Conservation (phyloP, 1,140 invertebrate genomes). For the Vollenhovia emeryi region DNA sequence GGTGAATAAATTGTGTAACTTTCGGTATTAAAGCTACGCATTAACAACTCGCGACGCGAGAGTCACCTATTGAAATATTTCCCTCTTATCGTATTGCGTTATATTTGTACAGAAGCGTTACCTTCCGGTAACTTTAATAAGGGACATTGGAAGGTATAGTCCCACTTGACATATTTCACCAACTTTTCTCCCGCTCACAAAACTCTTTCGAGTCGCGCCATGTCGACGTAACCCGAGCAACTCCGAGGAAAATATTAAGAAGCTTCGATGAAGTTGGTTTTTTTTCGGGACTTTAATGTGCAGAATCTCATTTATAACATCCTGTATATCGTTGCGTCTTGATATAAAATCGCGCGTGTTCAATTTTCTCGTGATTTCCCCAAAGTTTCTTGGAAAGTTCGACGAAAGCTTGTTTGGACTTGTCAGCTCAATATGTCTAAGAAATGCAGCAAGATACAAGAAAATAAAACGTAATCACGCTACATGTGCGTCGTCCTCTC, state of each 20-base stretch:
- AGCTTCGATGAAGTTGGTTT: background rate
- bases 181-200: background rate
- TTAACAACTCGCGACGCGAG: no score
- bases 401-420: background rate
- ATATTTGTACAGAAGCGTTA: background rate
- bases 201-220: background rate
- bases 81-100: background rate
- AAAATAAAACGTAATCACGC: background rate
- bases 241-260: background rate
- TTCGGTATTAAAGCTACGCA: background rate
- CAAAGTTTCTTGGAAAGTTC: background rate
- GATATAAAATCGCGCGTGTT: background rate
- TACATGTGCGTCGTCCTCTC: background rate
- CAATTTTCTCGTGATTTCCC: background rate
- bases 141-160: background rate
- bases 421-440: background rate
- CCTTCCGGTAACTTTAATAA: slow-evolving; percentile 1
- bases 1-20: background rate
- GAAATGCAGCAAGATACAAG: background rate
- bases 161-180: background rate
- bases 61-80: background rate
- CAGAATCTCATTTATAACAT: background rate
- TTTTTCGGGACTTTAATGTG: background rate
- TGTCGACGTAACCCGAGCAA: background rate
- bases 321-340: background rate